Base-by-base conservation (phyloP, 2,113 vertebrate genomes). In the Terrapene triunguis region DNA sequence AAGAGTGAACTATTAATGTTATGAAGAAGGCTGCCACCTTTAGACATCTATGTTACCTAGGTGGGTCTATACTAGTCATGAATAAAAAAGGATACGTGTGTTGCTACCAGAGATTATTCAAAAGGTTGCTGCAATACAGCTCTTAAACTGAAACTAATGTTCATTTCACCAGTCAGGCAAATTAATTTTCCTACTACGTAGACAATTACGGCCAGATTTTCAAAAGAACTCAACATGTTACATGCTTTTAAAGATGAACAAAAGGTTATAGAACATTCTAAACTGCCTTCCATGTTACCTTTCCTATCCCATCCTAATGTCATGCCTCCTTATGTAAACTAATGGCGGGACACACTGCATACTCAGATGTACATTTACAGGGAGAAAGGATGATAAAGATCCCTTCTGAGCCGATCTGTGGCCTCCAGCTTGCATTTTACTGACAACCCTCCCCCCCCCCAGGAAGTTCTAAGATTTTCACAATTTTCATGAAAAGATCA, bases 41-140 rank as follows among this genome's bases (percentile, higher is more conserved):
- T 94, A 95, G 93, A 93, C 55, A 82, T 65, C 35, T 81, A 44
- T 89, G 3, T 84, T 72, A 83, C 53, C 96, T 92, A 76, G 85
- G 47, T 14, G 79, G 53, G n/a, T 6, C 65, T 80, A 38, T 50
- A 87, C 74, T 84, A 69, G 85, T 89, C 93, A 89, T 0, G 0
- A 54, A 82, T 1, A 13, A 51, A 44, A 96, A 72, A 78, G 53
- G 83, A 47, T 54, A 88, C 81, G 78, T 1, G n/a, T 16, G 4
- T 0, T 2, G 57, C 85, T 62, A 62, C 7, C 76, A 74, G 57
- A 89, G 78, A 65, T 59, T 84, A 95, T 85, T 87, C 74, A 80
- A 89, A 55, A 92, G 65, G 35, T 32, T 96, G 82, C 88, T 69
- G 81, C 51, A 85, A 84, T 12, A 55, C 1, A 2, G 57, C 38